These are phyloP conservation scores for Phlogophora meticulosa DNA, from an alignment of 2,888 invertebrate genomes.

Conservation along the genomic window DNA sequence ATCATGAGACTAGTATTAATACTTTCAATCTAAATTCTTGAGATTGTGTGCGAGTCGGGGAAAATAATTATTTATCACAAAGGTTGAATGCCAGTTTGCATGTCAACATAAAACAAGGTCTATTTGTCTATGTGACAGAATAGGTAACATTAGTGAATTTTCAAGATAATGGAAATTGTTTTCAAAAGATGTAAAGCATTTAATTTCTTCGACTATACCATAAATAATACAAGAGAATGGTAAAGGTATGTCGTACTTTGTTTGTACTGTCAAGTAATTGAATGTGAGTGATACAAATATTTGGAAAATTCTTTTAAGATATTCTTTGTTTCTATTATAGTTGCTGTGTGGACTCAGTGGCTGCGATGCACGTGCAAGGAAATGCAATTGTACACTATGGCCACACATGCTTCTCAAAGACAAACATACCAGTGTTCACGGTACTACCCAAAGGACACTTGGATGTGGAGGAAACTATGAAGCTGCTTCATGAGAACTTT, in stretches of 20 bases:
- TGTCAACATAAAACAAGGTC: no score
- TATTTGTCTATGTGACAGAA: no score
- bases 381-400: constrained; percentile 98
- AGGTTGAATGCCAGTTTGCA: no score
- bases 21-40: neutral
- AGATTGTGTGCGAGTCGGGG: no score
- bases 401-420: constrained; percentile 95
- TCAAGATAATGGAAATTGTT: no score
- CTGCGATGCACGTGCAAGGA: constrained; percentile 96
- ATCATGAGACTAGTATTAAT: neutral
- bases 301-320: no score
- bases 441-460: constrained; percentile 93
- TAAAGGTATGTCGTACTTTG: neutral
- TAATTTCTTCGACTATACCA: neutral
- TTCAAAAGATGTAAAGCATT: no score
- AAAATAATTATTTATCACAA: no score
- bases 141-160: no score
- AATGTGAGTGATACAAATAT: no score
- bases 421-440: constrained; percentile 94
- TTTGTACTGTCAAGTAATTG: neutral
- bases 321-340: constrained; percentile 84
- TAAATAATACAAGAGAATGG: neutral
- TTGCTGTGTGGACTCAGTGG: constrained; percentile 97
- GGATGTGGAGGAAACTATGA: constrained; percentile 82
- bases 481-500: constrained; percentile 68